Evolutionary conservation across 2,888 invertebrate species (phyloP).

Genomic region (Phymatocera aterrima): DNA sequence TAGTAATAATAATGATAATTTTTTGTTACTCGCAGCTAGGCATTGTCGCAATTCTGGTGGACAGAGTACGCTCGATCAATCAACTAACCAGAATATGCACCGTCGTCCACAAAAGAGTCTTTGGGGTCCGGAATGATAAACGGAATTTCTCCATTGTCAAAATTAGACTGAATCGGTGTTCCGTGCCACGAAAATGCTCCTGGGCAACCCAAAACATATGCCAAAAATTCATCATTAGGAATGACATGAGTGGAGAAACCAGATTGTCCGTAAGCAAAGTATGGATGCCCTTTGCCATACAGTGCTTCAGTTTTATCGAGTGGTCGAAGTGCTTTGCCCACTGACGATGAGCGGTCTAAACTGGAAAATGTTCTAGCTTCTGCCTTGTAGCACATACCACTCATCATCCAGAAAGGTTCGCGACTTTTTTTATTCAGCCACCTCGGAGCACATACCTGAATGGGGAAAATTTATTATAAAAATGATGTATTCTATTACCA

Average conservation of each 20-base stretch:
- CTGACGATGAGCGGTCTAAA: not conserved
- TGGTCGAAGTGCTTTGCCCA: not conserved
- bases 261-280: conserved; percentile 60
- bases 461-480: conserved; percentile 23
- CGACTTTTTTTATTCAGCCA: conserved; percentile 62
- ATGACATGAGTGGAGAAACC: conserved; percentile 63
- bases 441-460: conserved; percentile 73
- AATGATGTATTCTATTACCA: not conserved
- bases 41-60: too few species aligned
- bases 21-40: too few species aligned
- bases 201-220: conserved; percentile 68
- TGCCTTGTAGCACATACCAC: conserved; percentile 66
- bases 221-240: conserved; percentile 42
- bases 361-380: not conserved
- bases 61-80: not conserved
- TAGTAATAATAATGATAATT: too few species aligned
- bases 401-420: conserved; percentile 55
- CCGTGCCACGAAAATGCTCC: conserved; percentile 69
- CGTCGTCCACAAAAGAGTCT: not conserved
- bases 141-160: not conserved
- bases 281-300: conserved; percentile 48
- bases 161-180: conserved; percentile 51
- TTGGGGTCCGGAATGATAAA: not conserved
- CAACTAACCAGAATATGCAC: conserved; percentile 61
- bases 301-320: not conserved